These are phyloP conservation scores for Rhimphoctona megacephalus DNA, from an alignment of 2,888 invertebrate species.

Conservation along the genomic window DNA sequence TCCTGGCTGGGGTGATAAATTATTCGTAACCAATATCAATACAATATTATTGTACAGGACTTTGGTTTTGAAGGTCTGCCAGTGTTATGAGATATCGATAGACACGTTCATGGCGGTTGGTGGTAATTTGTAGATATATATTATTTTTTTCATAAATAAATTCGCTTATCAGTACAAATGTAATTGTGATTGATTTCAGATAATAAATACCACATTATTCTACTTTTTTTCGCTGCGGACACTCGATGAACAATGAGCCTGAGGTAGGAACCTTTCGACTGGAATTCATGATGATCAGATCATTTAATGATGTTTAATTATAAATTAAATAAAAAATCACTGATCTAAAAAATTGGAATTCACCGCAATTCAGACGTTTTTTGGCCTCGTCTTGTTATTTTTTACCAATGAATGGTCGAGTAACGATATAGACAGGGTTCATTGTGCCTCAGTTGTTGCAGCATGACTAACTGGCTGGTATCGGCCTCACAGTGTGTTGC, in stretches of 20 bases:
- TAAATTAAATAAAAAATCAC: background rate
- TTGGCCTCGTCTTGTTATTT: background rate
- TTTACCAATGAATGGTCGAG: background rate
- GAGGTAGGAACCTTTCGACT: background rate
- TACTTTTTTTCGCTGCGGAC: slow-evolving; percentile 67
- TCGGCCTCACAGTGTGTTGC: background rate
- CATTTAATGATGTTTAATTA: background rate
- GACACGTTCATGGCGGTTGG: too few relatives aligned
- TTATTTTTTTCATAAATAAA: background rate
- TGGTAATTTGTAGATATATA: too few relatives aligned
- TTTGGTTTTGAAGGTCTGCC: slow-evolving; percentile 68
- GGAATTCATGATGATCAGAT: too few relatives aligned
- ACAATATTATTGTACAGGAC: slow-evolving; percentile 72
- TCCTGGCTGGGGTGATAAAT: too few relatives aligned
- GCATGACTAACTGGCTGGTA: background rate
- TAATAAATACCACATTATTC: slow-evolving; percentile 66
- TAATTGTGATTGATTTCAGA: slow-evolving; percentile 37
- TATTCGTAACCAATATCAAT: too few relatives aligned
- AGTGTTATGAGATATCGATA: too few relatives aligned
- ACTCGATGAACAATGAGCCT: slow-evolving; percentile 49
- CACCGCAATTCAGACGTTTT: background rate
- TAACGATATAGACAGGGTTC: background rate
- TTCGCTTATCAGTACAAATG: too few relatives aligned
- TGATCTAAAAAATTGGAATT: background rate
- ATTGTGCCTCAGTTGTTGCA: background rate